Conservation (phyloP, 2,113 vertebrate species). For the Pomatostomus ruficeps region DNA sequence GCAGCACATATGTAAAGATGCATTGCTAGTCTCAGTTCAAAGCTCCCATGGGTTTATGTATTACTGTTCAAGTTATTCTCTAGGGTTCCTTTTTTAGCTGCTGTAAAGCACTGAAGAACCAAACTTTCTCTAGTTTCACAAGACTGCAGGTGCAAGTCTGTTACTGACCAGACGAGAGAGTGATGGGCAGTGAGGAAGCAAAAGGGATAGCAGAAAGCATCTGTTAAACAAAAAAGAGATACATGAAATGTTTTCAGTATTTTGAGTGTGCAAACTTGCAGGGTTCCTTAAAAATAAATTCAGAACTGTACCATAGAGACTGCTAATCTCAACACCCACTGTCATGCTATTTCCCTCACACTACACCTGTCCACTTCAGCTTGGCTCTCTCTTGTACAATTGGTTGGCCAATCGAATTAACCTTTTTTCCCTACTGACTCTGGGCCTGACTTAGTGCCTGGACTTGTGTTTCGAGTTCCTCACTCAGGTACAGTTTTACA, state of each 20-base stretch:
- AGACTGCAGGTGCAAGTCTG: slow-evolving; percentile 1
- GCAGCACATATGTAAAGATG: neutral
- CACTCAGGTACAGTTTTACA: neutral
- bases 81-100: neutral
- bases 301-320: neutral
- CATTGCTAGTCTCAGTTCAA: neutral
- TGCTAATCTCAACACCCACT: neutral
- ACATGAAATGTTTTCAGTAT: neutral
- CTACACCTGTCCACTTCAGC: neutral
- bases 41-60: neutral
- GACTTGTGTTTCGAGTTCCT: neutral
- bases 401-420: neutral
- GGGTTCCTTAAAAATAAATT: neutral
- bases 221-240: neutral
- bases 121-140: neutral
- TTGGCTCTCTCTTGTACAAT: neutral
- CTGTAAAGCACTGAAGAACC: neutral
- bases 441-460: neutral
- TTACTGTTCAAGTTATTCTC: neutral
- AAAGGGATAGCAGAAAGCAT: neutral
- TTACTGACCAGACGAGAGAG: neutral
- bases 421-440: neutral
- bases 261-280: neutral
- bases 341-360: neutral
- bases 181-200: neutral